Evolutionary conservation across 2,113 vertebrate species (phyloP), one percentile per base, ranked within the genome.

Genomic region (Platichthys stellatus): DNA sequence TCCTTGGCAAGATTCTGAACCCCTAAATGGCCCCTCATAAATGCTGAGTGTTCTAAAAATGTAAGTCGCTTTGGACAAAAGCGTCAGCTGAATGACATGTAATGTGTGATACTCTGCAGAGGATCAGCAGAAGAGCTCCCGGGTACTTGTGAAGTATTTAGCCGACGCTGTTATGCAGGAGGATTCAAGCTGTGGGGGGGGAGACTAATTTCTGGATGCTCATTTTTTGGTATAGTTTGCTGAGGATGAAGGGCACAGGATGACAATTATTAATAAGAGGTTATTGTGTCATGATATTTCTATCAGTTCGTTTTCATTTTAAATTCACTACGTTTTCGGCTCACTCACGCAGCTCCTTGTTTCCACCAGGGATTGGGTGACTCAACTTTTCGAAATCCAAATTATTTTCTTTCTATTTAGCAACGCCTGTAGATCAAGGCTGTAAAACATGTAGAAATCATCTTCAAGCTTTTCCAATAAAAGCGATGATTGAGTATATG

Each of bases 101-200:
- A n/a, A n/a, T n/a, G 35, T 63, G 69, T 53, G 69, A 69, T 56
- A 20, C 69, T 43, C 63, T 49, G 58, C 45, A 38, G 72, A 53
- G 81, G 74, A 80, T 81, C 72, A 74, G 58, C 68, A 71, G 18
- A 28, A 31, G 18, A 51, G 71, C 76, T 87, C 66, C 15, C 31
- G 6, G 31, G 6, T 6, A 31, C 31, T 31, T 31, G 31, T 8
- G 49, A 81, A 74, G 75, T 31, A 24, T 88, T 82, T 66, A 73
- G 80, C 58, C 68, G 49, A 71, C 14, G 69, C 54, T 17, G 56
- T 35, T 31, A 62, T 24, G 70, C 69, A 78, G 69, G 24, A 23
- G 67, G 81, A 62, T 79, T 80, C 63, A 23, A 56, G 64, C 26
- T 4, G 43, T 21, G 10, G 43, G 38, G 15, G n/a, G 2, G 11